These are phyloP conservation scores for Lasioglossum pauxillum DNA, from an alignment of 2,888 invertebrate species.

Conservation along the genomic window DNA sequence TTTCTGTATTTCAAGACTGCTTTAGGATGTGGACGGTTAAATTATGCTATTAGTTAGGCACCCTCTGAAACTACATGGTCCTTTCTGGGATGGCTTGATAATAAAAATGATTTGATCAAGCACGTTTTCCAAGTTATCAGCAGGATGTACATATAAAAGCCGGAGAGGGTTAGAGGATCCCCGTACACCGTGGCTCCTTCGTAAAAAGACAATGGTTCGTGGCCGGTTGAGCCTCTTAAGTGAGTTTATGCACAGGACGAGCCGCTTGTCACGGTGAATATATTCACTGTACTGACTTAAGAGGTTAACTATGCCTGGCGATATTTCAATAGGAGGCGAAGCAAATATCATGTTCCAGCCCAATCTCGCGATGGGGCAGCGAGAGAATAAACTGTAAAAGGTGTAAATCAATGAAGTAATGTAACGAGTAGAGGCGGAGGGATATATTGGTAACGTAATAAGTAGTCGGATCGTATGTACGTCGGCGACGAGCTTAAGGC, in stretches of 20 bases:
- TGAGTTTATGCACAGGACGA: constrained; percentile 57
- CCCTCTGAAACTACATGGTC: not conserved
- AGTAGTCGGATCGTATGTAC: constrained; percentile 64
- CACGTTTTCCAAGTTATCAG: constrained; percentile 16
- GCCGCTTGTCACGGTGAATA: constrained; percentile 59
- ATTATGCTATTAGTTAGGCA: not conserved
- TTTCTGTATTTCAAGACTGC: not conserved
- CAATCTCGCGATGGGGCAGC: constrained; percentile 47
- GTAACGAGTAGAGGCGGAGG: constrained; percentile 56
- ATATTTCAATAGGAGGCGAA: constrained; percentile 61
- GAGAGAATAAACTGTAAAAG: constrained; percentile 57
- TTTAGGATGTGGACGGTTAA: not conserved
- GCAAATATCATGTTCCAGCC: constrained; percentile 63
- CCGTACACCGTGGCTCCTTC: not conserved
- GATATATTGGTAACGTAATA: constrained; percentile 63
- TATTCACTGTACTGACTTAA: constrained; percentile 62
- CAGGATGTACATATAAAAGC: not conserved
- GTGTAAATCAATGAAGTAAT: constrained; percentile 63
- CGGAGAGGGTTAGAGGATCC: not conserved
- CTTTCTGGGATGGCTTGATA: not conserved
- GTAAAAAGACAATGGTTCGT: constrained; percentile 38
- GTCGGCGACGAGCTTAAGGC: constrained; percentile 24
- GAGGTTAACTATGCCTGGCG: constrained; percentile 61
- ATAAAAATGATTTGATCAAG: constrained; percentile 13
- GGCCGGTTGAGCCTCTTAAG: constrained; percentile 27